phyloP scores from a whole-genome alignment of 2,113 vertebrate species.

The Eclectus roratus region DNA sequence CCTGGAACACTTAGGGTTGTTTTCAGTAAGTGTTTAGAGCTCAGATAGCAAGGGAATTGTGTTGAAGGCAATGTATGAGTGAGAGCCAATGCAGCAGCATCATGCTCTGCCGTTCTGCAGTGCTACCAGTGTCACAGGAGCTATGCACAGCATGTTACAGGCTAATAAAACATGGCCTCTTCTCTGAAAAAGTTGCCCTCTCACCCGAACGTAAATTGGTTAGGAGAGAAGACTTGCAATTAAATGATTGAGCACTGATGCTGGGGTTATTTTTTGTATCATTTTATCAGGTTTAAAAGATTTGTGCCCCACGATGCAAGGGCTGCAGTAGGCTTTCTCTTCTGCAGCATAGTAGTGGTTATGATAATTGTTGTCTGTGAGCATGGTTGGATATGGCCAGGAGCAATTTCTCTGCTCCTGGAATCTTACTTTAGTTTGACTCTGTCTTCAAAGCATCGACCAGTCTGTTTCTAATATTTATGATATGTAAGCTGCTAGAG shows the following conservation, averaged over 20 bases:
- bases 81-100: background rate
- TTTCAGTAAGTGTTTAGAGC: background rate
- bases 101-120: fast-evolving
- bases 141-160: background rate
- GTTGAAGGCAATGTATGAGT: background rate
- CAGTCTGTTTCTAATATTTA: conserved; percentile 77
- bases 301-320: background rate
- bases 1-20: background rate
- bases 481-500: conserved; percentile 30
- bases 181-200: background rate
- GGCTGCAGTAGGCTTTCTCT: background rate
- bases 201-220: background rate
- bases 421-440: conserved; percentile 63
- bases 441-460: conserved; percentile 70
- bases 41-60: background rate
- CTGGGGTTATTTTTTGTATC: background rate
- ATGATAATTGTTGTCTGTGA: background rate
- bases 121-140: background rate
- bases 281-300: background rate
- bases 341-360: background rate
- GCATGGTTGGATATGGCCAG: background rate
- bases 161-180: background rate
- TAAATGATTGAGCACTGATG: background rate
- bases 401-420: conserved; percentile 21
- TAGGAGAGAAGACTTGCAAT: background rate